Evolutionary conservation across 2,888 invertebrate species (phyloP).

Genomic region (Diogma glabrata): DNA sequence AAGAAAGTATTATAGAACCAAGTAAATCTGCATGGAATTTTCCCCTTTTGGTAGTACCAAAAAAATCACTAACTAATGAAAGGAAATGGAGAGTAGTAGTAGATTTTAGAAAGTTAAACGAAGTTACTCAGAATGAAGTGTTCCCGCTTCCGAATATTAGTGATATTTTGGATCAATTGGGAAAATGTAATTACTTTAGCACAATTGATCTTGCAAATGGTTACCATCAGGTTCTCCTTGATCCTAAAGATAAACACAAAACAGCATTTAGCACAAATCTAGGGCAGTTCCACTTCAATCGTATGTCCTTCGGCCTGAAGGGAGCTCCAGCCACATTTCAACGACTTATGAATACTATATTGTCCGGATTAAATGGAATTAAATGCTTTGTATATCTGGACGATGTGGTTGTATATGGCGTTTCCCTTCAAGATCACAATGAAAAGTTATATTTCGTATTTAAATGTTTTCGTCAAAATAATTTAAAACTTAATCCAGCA

Average conservation of each 20-base stretch:
- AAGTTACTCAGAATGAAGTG: constrained; percentile 18
- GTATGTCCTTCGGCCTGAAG: constrained; percentile 21
- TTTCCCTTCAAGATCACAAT: constrained; percentile 18
- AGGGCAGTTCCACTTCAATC: constrained; percentile 19
- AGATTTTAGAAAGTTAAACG: constrained; percentile 20
- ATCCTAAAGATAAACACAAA: constrained; percentile 15
- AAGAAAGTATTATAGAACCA: constrained; percentile 7
- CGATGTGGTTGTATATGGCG: constrained; percentile 23
- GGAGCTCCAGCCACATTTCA: constrained; percentile 25
- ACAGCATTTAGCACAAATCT: constrained; percentile 18
- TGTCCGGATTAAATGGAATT: constrained; percentile 19
- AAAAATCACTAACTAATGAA: constrained; percentile 20
- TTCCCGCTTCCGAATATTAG: constrained; percentile 20
- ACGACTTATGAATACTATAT: constrained; percentile 23
- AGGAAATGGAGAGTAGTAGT: constrained; percentile 22
- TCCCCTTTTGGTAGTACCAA: constrained; percentile 21
- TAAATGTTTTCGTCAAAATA: constrained; percentile 15
- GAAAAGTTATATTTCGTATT: constrained; percentile 18
- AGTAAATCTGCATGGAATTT: constrained; percentile 17
- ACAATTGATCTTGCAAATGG: constrained; percentile 17
- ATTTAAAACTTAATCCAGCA: constrained; percentile 20
- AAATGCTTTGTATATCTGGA: constrained; percentile 21
- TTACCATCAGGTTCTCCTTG: constrained; percentile 16
- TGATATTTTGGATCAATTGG: constrained; percentile 16
- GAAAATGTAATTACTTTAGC: constrained; percentile 15